Percentiles rank a stretch among this genome's conserved stretches.
phyloP scores from a whole-genome alignment of 2,888 invertebrate genomes.

The Anarsia innoxiella region DNA sequence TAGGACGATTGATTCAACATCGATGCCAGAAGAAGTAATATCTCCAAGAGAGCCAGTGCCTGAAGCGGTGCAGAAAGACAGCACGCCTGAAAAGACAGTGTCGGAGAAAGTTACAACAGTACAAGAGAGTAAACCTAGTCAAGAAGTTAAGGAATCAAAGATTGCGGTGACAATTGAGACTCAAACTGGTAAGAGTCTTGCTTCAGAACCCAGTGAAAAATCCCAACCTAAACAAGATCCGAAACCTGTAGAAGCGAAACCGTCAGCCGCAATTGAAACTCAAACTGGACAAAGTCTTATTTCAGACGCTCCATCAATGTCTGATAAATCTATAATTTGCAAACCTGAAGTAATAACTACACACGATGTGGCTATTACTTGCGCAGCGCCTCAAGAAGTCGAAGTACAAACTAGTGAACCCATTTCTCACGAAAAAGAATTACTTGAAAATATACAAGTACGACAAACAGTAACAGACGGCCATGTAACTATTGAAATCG shows the following conservation, averaged over 20 bases:
- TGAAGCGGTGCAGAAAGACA: slow-evolving; percentile 24
- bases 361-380: slow-evolving; percentile 69
- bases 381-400: slow-evolving; percentile 71
- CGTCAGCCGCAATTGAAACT: slow-evolving; percentile 71
- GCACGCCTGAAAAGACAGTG: slow-evolving; percentile 22
- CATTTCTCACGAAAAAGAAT: slow-evolving; percentile 61
- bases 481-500: slow-evolving; percentile 83
- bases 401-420: slow-evolving; percentile 78
- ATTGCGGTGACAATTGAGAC: slow-evolving; percentile 14
- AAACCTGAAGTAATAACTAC: slow-evolving; percentile 47
- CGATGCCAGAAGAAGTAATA: slow-evolving; percentile 82
- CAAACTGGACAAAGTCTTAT: slow-evolving; percentile 79
- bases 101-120: slow-evolving; percentile 14
- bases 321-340: slow-evolving; percentile 60
- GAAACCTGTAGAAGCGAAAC: slow-evolving; percentile 23
- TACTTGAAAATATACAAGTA: slow-evolving; percentile 79
- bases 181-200: slow-evolving; percentile 18
- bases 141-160: slow-evolving; percentile 18
- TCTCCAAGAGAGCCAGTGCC: slow-evolving; percentile 41
- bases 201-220: slow-evolving; percentile 17
- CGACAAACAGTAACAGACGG: slow-evolving; percentile 78
- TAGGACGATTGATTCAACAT: slow-evolving; percentile 80
- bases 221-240: slow-evolving; percentile 6
- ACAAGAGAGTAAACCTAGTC: slow-evolving; percentile 35
- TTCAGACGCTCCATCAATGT: slow-evolving; percentile 54